A percentile compares a stretch with the other conserved stretches of the same genome.
Conservation (phyloP, 2,888 invertebrate genomes). For the Archips xylosteana region DNA sequence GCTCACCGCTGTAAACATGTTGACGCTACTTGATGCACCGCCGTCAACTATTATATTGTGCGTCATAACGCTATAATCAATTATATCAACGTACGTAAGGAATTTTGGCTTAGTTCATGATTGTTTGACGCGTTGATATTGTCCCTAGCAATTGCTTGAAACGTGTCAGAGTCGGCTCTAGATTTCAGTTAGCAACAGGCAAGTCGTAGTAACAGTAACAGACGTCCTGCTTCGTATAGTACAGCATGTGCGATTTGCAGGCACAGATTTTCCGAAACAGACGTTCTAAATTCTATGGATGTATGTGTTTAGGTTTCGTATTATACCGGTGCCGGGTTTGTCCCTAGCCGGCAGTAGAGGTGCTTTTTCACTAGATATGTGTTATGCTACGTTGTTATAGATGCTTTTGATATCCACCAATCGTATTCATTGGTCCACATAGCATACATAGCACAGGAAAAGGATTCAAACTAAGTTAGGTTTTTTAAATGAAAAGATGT, state of each 20-base stretch:
- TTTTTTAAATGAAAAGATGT: too few relatives aligned
- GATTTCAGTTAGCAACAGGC: neutral
- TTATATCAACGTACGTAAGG: slow-evolving; percentile 21
- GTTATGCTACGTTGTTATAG: too few relatives aligned
- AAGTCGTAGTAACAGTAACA: neutral
- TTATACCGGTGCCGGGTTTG: neutral
- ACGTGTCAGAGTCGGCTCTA: neutral
- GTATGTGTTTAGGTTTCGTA: neutral
- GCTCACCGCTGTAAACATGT: slow-evolving; percentile 46
- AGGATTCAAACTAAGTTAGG: too few relatives aligned
- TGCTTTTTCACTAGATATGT: too few relatives aligned
- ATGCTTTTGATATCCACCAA: too few relatives aligned
- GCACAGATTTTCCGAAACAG: neutral
- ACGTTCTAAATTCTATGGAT: neutral
- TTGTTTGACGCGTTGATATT: slow-evolving; percentile 33
- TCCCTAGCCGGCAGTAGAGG: neutral
- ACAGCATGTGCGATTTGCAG: neutral
- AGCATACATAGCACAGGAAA: too few relatives aligned
- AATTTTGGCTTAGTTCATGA: slow-evolving; percentile 30
- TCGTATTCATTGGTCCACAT: too few relatives aligned
- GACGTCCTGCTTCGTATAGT: neutral
- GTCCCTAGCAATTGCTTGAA: neutral
- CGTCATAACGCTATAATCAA: slow-evolving; percentile 33
- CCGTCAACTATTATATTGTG: slow-evolving; percentile 30
- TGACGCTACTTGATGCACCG: slow-evolving; percentile 26